Base-by-base conservation (phyloP, 2,888 invertebrate species). In the Drosophila pseudotakahashii region DNA sequence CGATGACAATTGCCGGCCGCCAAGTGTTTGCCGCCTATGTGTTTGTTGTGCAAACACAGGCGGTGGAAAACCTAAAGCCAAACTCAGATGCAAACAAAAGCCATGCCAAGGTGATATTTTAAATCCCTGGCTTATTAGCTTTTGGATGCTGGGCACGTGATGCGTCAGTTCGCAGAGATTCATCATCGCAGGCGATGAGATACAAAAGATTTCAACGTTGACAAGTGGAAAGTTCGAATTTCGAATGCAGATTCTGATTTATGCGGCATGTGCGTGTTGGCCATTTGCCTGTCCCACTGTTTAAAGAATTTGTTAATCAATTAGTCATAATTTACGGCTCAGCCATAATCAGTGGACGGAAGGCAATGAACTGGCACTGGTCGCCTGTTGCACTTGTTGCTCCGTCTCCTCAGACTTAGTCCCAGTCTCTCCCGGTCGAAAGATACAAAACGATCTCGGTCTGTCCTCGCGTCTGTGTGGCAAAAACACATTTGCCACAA, bases 401-500 rank as follows among this genome's bases (percentile, higher is more conserved):
- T 81, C 61, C 59, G 64, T 79, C 66, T 64, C 60, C 48, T 42
- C 34, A 10, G 32, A 1, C 32, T 32, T 10, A 32, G 32, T 2
- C 30, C n/a, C n/a, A n/a, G n/a, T n/a, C n/a, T n/a, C n/a, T 2
- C 11, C 14, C 41, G 16, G 16, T 11, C 11, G 42, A 42, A 19
- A 34, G 62, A 44, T 61, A 52, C 37, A 61, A 55, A 58, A 48
- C 52, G 66, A 42, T 64, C 55, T 61, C 67, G 36, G 51, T 57
- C 45, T 42, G 58, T 47, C 34, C 44, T 36, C 58, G 52, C 54
- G 67, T 72, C 53, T 67, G 58, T 72, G 55, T 61, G 87, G 89
- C 87, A 62, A 26, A 89, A 89, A 87, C 89, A 87, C 76, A 82
- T 82, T 89, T 82, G 82, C 82, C 89, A 89, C 88, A 89, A 84